Conservation (phyloP, 2,888 invertebrate species). For the Lamproptera curius region DNA sequence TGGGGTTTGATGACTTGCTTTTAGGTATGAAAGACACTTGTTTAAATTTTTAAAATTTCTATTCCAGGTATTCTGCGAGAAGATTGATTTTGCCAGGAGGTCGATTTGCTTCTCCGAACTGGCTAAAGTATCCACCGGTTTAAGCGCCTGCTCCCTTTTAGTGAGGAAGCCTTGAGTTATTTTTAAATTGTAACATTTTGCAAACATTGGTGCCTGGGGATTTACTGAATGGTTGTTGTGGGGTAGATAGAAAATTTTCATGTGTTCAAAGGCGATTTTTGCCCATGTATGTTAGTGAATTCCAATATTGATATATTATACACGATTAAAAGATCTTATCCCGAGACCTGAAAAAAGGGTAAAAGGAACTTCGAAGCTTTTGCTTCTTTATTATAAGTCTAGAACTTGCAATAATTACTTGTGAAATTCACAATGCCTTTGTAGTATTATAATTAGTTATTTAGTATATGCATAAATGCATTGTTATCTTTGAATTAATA, state of each 20-base stretch:
- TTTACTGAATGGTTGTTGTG: conserved; percentile 6
- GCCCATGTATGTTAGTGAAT: no score
- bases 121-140: conserved; percentile 85
- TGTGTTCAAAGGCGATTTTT: conserved; percentile 2
- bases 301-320: no score
- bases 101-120: conserved; percentile 89
- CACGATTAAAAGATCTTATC: no score
- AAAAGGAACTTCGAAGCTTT: no score
- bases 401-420: no score
- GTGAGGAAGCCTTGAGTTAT: conserved; percentile 61
- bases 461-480: no score
- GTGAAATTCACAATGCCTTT: no score
- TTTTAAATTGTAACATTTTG: background rate
- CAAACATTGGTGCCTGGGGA: conserved; percentile 11
- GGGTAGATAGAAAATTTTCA: conserved; percentile 9
- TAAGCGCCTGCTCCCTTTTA: conserved; percentile 89
- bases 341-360: no score
- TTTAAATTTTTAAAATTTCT: background rate
- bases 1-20: no score
- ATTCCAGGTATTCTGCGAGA: conserved; percentile 88
- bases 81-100: conserved; percentile 89
- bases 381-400: no score
- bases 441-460: no score
- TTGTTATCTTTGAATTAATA: no score
- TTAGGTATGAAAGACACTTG: background rate